These are phyloP conservation scores for Scomber colias DNA, from an alignment of 2,113 vertebrate genomes.

Conservation along the genomic window DNA sequence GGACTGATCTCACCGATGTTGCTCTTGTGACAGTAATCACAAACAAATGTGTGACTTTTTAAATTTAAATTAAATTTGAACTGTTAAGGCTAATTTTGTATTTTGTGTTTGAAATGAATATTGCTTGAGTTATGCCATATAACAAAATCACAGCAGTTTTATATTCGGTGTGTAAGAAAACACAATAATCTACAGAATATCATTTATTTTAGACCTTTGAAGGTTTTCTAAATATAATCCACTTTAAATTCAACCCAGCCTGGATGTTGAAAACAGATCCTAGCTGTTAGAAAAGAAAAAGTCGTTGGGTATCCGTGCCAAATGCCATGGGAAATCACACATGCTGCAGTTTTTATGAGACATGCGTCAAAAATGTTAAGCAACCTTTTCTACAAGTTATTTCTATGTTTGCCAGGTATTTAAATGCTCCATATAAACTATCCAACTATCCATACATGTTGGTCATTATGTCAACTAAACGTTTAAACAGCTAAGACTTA, in stretches of 20 bases:
- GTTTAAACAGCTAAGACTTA: slow-evolving; percentile 8
- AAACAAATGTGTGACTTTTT: slow-evolving; percentile 25
- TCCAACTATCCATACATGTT: background rate
- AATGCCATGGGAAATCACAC: slow-evolving; percentile 10
- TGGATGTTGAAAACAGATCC: slow-evolving; percentile 10
- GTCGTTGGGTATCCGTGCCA: background rate
- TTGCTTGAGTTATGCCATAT: slow-evolving; percentile 5
- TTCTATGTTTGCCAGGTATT: slow-evolving; percentile 19
- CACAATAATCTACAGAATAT: background rate
- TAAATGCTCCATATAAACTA: slow-evolving; percentile 27
- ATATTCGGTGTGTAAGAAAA: slow-evolving; percentile 5
- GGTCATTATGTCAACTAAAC: slow-evolving; percentile 13
- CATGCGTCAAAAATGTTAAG: slow-evolving; percentile 8
- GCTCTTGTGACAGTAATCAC: background rate
- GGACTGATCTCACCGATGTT: slow-evolving; percentile 7
- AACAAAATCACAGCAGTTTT: background rate
- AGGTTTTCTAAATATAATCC: background rate
- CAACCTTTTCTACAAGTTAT: slow-evolving; percentile 32
- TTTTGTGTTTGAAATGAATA: background rate
- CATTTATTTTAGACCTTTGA: background rate
- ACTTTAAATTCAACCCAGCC: background rate
- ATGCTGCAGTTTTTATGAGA: slow-evolving; percentile 23
- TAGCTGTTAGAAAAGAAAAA: too few relatives aligned
- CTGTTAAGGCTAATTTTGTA: background rate
- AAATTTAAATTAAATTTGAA: background rate